Evolutionary conservation across 2,888 invertebrate genomes (phyloP), one percentile per base, ranked within the genome.

Genomic region (Drosophila fulvimacula): DNA sequence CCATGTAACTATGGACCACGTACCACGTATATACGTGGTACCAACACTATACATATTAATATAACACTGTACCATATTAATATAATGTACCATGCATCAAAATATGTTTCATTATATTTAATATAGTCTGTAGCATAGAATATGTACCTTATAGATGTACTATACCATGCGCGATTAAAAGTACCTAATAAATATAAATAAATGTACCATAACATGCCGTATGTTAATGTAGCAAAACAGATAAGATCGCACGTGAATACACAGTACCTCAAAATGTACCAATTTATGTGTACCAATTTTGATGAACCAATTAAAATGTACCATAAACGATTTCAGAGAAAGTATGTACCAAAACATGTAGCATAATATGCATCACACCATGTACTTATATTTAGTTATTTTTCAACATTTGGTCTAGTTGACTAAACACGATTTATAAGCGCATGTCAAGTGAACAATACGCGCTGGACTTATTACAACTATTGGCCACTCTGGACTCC

Each of bases 381-480:
- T 32, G 2, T 32, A 32, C 17, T 17, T 15, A 15, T 0, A 24
- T 24, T 24, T 36, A 17, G 15, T 13, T 30, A 34, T 10, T 17
- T 4, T 7, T 17, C 24, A n/a, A 2, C 10, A 7, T 24, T 34
- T 51, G 24, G 36, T 52, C 52, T 38, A 27, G 36, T 21, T 17
- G 19, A 57, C 24, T 17, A 17, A 36, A 42, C 9, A 19, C 52
- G 41, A 27, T 42, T 38, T 57, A 46, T 36, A 38, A 24, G 9
- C 58, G 42, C 61, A 62, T 55, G 69, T 59, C 76, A 49, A 70
- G 61, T 70, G 70, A 11, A 21, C 60, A 63, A 9, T 48, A 41
- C 34, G 49, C 53, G 61, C 38, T 64, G 46, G 41, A 46, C 59
- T 62, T 59, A 52, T 68, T 44, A 36, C 49, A 55, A 55, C 19